Conservation (phyloP, 1,140 invertebrate species). For the Megalopta genalis region DNA sequence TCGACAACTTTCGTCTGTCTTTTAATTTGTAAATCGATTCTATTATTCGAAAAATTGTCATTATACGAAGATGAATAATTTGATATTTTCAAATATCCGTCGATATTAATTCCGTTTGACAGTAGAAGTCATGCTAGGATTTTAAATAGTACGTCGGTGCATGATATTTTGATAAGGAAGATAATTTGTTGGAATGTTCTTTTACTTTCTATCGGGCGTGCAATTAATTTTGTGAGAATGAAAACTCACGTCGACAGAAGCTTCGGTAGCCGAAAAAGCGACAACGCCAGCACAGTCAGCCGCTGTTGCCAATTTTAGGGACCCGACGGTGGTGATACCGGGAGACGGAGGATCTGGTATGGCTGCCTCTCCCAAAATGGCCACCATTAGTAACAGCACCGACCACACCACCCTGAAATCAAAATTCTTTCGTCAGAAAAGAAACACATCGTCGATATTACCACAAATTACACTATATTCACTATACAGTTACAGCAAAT, state of each 20-base stretch:
- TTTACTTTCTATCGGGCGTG: background rate
- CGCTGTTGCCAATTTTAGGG: conserved; percentile 76
- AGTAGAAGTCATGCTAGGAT: no score
- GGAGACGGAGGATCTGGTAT: conserved; percentile 67
- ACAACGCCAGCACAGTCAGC: conserved; percentile 78
- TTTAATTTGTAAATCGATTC: no score
- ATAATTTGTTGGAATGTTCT: background rate
- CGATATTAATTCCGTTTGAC: no score
- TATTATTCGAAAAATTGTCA: no score
- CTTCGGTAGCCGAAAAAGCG: conserved; percentile 75
- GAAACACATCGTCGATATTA: no score
- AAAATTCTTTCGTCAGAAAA: conserved; percentile 16
- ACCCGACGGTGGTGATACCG: conserved; percentile 74
- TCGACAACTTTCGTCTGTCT: no score
- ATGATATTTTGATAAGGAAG: no score
- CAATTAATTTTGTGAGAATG: background rate
- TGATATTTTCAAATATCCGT: no score
- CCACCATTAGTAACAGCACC: conserved; percentile 68
- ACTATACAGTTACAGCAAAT: no score
- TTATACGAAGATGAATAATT: no score
- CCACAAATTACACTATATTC: no score
- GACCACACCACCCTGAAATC: conserved; percentile 75
- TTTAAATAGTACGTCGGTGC: no score
- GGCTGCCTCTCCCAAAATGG: conserved; percentile 66
- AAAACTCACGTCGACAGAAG: conserved; percentile 66